These are phyloP conservation scores for Drosophila obscura DNA, from an alignment of 1,140 invertebrate species.

Conservation along the genomic window DNA sequence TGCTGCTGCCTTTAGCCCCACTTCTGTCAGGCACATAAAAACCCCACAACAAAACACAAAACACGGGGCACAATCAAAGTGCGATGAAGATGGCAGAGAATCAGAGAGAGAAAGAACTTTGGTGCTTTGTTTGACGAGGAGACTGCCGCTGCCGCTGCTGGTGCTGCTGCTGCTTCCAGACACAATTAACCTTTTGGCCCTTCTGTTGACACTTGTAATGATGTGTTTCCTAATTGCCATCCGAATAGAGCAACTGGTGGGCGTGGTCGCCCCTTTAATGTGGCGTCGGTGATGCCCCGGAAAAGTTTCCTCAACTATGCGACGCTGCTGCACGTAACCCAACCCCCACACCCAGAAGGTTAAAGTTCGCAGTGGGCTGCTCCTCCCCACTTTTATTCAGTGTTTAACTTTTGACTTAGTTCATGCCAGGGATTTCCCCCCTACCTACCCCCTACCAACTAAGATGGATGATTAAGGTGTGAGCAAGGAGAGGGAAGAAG, in stretches of 20 bases:
- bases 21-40: conserved; percentile 3
- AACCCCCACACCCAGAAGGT: conserved; percentile 41
- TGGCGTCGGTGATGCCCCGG: conserved; percentile 4
- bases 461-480: conserved; percentile 15
- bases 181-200: conserved; percentile 72
- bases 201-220: conserved; percentile 76
- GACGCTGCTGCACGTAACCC: not conserved
- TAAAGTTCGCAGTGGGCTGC: conserved; percentile 45
- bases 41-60: conserved; percentile 22
- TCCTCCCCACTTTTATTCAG: not conserved
- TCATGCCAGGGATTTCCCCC: conserved; percentile 23
- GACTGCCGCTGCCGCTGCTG: not conserved
- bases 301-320: conserved; percentile 29
- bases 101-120: conserved; percentile 6
- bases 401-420: conserved; percentile 28
- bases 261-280: conserved; percentile 40
- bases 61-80: conserved; percentile 47
- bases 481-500: not conserved
- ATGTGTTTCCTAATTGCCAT: conserved; percentile 75
- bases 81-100: conserved; percentile 10
- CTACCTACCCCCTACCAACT: conserved; percentile 1
- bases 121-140: conserved; percentile 28
- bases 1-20: not conserved
- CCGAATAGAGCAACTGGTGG: conserved; percentile 45
- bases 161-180: conserved; percentile 30